Evolutionary conservation across 2,113 vertebrate species (phyloP), one percentile per base, ranked within the genome.

Genomic region (Gallinago undulata): DNA sequence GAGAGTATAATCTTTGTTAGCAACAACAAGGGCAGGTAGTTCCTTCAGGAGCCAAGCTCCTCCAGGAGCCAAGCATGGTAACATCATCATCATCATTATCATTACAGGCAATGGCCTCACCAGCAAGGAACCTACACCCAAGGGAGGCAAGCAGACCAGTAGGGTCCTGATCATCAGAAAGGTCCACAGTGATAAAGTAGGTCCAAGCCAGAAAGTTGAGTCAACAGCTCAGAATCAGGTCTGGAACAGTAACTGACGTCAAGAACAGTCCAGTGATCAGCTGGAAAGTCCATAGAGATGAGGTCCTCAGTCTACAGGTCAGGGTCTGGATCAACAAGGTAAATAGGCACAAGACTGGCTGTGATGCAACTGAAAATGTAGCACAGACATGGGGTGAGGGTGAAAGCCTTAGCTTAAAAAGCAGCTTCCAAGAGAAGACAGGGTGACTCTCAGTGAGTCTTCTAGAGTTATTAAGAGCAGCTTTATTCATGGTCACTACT

Each of bases 51-150:
- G 9, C 13, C 53, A 19, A 47, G 47, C 47, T 47, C 19, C 33
- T 13, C 6, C 47, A 47, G 51, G 35, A 82, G 10, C 13, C 53
- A 37, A 39, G 19, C 1, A 1, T 14, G 4, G 10, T 51, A 30
- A 24, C 14, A 19, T 4, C 14, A 43, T 4, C 35, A 47, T 48
- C 47, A 23, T 48, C 14, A 19, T 5, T 10, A 43, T 4, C 41
- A 47, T 1, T 41, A 28, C 25, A 3, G 4, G 19, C 23, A 72
- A 9, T 19, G 62, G 37, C n/a, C 27, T 35, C 39, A 59, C n/a
- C 21, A 19, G 13, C 27, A 50, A 19, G 10, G 7, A 2, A 33
- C 43, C 21, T 27, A 18, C 13, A 68, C 28, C 13, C 0, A 0
- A 57, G 8, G 1, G 1, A 41, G 21, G 6, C n/a, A 48, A 57